Evolutionary conservation across 1,140 invertebrate genomes (phyloP), one percentile per base, ranked within the genome.

Genomic region (Aphelinus atriplicis): DNA sequence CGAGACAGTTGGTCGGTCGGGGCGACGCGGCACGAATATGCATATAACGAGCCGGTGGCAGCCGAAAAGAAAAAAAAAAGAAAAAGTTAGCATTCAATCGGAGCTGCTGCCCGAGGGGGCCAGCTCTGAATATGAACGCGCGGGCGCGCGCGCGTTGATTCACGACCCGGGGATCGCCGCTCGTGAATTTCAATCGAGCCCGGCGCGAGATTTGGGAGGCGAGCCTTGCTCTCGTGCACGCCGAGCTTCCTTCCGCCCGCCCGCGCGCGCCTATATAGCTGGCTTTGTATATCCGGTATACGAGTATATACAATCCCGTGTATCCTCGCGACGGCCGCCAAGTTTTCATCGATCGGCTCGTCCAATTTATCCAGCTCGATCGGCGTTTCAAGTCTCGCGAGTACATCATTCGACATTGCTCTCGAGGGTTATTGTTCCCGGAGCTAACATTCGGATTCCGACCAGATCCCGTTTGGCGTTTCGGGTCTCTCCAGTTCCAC

Each of bases 21-120:
- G 9, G 7, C 3, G 10, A n/a, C 9, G 9, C 58, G 58, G 42
- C 26, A 63, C 10, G 61, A 43, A 4, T 47, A 47, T 63, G 46
- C 61, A 62, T 62, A 46, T 46, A 46, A 62, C 45, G 47, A 46
- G 2, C 2, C 6, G 26, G 26, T 26, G 26, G 61, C 7, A 62
- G 61, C 46, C 63, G 6, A 65, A 65, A 65, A 53, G 7, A 65
- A 65, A 53, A 4, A 4, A 61, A 61, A 45, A 45, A 10, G 3
- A 78, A 75, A 77, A 79, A 81, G 73, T 81, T 81, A 80, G 76
- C 75, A 80, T 82, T 81, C 78, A 78, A 79, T 80, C 76, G 73
- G 60, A 79, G 77, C 48, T n/a, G 56, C 10, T 72, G 43, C 1
- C 76, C 73, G 74, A 68, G 73, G 60, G 72, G 75, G 75, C 71